Conservation (phyloP, 2,797 vertebrate species). For the Manis javanica region DNA sequence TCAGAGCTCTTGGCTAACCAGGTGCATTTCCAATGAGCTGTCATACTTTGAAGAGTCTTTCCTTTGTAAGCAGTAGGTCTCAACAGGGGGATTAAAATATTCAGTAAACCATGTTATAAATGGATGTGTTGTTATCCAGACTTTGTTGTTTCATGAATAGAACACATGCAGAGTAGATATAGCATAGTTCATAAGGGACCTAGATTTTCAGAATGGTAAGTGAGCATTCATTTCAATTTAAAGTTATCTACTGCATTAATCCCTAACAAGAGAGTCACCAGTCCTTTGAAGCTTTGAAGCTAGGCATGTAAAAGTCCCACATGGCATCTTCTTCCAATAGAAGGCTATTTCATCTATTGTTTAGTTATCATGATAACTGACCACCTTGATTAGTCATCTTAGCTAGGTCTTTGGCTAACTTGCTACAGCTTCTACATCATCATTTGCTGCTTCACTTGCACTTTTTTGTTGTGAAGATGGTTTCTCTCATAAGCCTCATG, state of each 20-base stretch:
- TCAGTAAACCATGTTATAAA: too few relatives aligned
- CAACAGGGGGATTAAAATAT: too few relatives aligned
- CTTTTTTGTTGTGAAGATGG: background rate
- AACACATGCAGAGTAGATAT: too few relatives aligned
- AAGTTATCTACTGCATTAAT: background rate
- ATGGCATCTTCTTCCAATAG: background rate
- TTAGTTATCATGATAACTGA: background rate
- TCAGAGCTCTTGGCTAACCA: too few relatives aligned
- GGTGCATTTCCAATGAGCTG: too few relatives aligned
- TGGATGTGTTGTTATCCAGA: too few relatives aligned
- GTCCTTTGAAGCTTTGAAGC: background rate
- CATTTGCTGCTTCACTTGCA: background rate
- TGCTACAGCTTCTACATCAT: background rate
- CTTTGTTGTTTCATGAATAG: too few relatives aligned
- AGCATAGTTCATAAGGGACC: too few relatives aligned
- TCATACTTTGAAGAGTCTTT: too few relatives aligned
- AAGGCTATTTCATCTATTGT: background rate
- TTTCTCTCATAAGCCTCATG: background rate
- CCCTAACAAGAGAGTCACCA: background rate
- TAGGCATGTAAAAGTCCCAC: background rate
- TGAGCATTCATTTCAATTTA: too few relatives aligned
- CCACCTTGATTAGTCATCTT: background rate
- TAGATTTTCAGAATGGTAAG: too few relatives aligned
- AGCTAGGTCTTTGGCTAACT: background rate
- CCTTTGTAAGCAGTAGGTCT: too few relatives aligned